Evolutionary conservation across 2,888 invertebrate species (phyloP), one percentile per base, ranked within the genome.

Genomic region (Limnephilus marmoratus): DNA sequence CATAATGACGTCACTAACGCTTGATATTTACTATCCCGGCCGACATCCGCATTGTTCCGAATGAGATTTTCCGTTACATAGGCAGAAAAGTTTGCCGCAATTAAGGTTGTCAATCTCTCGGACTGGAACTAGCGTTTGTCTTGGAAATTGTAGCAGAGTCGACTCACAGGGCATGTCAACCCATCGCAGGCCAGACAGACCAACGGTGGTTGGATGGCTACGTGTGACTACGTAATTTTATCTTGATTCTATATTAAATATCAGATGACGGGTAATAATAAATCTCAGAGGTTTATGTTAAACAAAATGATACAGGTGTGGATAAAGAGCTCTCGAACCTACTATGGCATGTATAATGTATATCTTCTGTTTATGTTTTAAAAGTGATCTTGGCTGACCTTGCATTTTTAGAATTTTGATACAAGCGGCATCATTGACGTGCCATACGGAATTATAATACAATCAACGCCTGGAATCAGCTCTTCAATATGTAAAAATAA

Each of bases 131-230:
- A 80, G 86, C 86, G 68, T 41, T 85, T 81, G 86, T 90, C 92
- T 90, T 45, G 41, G 92, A 90, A 85, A 87, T 90, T 88, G 90
- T 92, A 90, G 68, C 90, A 90, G 82, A 87, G 68, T 68, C 88
- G 83, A 83, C 87, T 53, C 49, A 53, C 45, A 29, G 53, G 82
- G 90, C 90, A 68, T 90, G 92, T 93, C 91, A 90, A 86, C 29
- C 88, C 82, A 90, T 90, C 91, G 82, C 53, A 24, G 34, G 92
- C 85, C 88, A 85, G 93, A 92, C 93, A 89, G 85, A 49, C 45
- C 81, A 92, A 93, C 93, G 93, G 93, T 92, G 85, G 86, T 92
- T 92, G 93, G 86, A 86, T 29, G 41, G 85, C 12, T 86, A 49
- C 85, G 49, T 86, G 85, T 49, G 41, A 86, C 85, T 41, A 45